Evolutionary conservation across 1,140 invertebrate genomes (phyloP).

Genomic region (Saccostrea glomerata): DNA sequence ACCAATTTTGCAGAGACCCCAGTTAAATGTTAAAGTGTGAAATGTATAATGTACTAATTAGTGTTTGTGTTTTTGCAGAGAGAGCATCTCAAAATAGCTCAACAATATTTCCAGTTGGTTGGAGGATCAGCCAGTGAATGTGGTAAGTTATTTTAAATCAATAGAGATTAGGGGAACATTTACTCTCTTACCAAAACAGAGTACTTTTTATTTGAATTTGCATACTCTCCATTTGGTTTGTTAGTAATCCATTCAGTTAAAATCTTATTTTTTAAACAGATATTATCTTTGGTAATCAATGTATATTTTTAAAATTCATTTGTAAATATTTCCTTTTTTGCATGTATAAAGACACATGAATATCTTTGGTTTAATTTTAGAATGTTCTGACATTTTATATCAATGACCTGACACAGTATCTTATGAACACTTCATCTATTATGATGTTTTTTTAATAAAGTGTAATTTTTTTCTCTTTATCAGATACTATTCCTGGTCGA

Average conservation of each 20-base stretch:
- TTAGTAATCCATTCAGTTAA: neutral
- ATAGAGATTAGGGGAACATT: neutral
- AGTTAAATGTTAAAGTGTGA: too few species aligned
- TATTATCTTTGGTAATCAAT: neutral
- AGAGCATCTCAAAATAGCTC: slow-evolving; percentile 95
- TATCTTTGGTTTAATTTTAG: neutral
- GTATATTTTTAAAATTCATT: neutral
- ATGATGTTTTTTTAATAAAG: neutral
- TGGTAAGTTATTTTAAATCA: slow-evolving; percentile 80
- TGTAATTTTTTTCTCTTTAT: neutral
- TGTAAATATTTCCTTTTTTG: neutral
- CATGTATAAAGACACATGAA: neutral
- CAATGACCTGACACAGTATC: neutral
- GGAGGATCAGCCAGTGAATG: slow-evolving; percentile 97
- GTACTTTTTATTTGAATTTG: neutral
- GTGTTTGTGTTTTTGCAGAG: slow-evolving; percentile 82
- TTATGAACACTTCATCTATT: neutral
- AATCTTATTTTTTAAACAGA: neutral
- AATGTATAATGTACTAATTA: too few species aligned
- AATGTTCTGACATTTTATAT: neutral
- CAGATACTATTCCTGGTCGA: slow-evolving; percentile 86
- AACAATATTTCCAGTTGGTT: slow-evolving; percentile 97
- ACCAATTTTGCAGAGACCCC: too few species aligned
- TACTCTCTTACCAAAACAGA: neutral
- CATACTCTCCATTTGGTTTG: neutral